Percentiles rank a stretch among this genome's conserved stretches.
phyloP scores from a whole-genome alignment of 2,113 vertebrate genomes.

The Sander vitreus region DNA sequence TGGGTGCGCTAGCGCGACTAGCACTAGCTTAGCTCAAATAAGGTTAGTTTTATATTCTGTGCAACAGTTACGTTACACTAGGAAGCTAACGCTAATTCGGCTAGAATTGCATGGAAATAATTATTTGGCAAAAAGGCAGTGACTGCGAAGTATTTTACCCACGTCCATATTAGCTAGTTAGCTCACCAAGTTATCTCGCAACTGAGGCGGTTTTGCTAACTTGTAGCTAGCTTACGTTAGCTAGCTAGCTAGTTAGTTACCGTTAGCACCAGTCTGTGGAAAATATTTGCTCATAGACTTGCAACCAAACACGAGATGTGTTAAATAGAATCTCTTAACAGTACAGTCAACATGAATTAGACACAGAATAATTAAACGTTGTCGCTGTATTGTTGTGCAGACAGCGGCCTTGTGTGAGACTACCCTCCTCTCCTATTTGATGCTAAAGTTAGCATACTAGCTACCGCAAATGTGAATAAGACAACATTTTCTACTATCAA shows the following conservation, averaged over 20 bases:
- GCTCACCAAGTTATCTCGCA: constrained; percentile 52
- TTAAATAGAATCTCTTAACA: fast-evolving
- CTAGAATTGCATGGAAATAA: neutral
- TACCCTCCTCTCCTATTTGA: constrained; percentile 41
- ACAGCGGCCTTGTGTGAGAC: constrained; percentile 69
- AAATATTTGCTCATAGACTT: neutral
- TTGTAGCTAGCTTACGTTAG: constrained; percentile 32
- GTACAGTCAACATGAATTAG: neutral
- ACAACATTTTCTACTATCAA: neutral
- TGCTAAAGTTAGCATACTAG: constrained; percentile 64
- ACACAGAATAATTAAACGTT: neutral
- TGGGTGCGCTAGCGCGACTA: constrained; percentile 21
- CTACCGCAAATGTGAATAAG: constrained; percentile 27
- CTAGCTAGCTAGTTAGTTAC: constrained; percentile 21
- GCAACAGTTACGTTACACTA: neutral
- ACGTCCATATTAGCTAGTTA: neutral
- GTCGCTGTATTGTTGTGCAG: constrained; percentile 2
- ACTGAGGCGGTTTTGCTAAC: constrained; percentile 50
- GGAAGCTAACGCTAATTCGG: too few relatives aligned
- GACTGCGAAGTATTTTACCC: fast-evolving
- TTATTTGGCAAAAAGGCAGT: too few relatives aligned
- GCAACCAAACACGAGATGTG: neutral
- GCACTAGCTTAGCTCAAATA: neutral
- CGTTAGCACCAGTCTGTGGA: neutral
- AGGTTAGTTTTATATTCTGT: neutral